Conservation (phyloP, 2,113 vertebrate species). For the Elephantulus edwardii region DNA sequence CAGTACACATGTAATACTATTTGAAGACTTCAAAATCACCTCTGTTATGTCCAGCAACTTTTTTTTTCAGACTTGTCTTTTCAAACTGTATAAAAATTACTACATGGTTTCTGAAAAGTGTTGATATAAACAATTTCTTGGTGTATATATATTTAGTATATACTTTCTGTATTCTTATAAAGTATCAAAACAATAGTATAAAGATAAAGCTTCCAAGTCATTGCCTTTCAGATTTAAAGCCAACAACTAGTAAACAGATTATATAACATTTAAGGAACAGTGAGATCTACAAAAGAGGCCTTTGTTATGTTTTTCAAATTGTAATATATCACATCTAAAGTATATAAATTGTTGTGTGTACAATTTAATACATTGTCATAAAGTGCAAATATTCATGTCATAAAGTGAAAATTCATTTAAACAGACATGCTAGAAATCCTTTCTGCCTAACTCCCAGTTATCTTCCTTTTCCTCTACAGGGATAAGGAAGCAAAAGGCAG, state of each 20-base stretch:
- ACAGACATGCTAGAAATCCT: neutral
- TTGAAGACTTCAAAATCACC: conserved; percentile 6
- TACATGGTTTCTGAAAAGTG: neutral
- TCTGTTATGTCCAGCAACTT: no score
- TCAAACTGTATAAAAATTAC: neutral
- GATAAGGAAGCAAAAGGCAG: neutral
- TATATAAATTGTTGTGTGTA: neutral
- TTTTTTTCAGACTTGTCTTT: conserved; percentile 23
- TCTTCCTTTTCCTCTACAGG: neutral
- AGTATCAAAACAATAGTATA: neutral
- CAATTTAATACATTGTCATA: neutral
- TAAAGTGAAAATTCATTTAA: neutral
- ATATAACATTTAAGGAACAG: neutral
- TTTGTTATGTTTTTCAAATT: neutral
- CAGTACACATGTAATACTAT: neutral
- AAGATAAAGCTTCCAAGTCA: neutral
- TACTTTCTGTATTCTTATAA: neutral
- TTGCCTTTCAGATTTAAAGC: conserved; percentile 22
- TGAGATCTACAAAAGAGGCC: neutral
- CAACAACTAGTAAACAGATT: neutral
- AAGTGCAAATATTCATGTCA: neutral
- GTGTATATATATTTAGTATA: neutral
- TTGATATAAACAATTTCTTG: neutral
- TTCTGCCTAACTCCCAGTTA: neutral
- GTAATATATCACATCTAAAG: neutral